A percentile compares a stretch with the other conserved stretches of the same genome.
Conservation (phyloP, 2,797 vertebrate genomes). For the Enteromius radiatus region DNA sequence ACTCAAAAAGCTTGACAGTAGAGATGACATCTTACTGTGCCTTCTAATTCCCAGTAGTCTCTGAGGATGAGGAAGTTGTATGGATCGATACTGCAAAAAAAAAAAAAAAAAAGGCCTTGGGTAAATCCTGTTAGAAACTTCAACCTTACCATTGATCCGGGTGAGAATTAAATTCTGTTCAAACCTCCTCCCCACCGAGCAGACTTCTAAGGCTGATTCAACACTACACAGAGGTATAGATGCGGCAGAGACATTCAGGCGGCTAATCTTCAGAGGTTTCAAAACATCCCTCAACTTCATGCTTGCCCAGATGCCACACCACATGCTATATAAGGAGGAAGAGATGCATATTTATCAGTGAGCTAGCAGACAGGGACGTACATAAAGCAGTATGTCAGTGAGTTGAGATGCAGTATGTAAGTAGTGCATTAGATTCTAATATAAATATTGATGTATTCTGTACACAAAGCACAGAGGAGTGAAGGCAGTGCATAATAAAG, state of each 20-base stretch:
- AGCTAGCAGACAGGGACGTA: background rate
- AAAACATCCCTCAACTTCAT: slow-evolving; percentile 13
- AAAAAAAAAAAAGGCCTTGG: no score
- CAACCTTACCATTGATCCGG: slow-evolving; percentile 39
- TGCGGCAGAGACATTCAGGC: slow-evolving; percentile 3
- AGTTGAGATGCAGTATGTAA: background rate
- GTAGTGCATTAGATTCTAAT: background rate
- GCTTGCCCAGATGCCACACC: slow-evolving; percentile 19
- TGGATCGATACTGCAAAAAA: slow-evolving; percentile 33
- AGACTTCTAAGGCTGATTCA: slow-evolving; percentile 25
- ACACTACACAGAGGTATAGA: slow-evolving; percentile 33
- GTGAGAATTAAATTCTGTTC: slow-evolving; percentile 41
- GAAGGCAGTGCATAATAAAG: background rate
- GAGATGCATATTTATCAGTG: slow-evolving; percentile 39
- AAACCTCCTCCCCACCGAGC: slow-evolving; percentile 16
- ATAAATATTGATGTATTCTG: background rate
- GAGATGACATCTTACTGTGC: slow-evolving; percentile 6
- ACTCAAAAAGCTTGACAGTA: slow-evolving; percentile 18
- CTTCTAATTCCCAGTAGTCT: background rate
- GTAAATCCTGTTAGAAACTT: slow-evolving; percentile 43
- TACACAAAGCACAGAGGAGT: background rate
- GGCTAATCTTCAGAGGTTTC: slow-evolving; percentile 38
- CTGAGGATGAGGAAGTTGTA: slow-evolving; percentile 24
- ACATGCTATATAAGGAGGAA: slow-evolving; percentile 1
- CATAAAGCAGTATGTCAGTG: slow-evolving; percentile 13